Evolutionary conservation across 2,888 invertebrate genomes (phyloP).

Genomic region (Melanophora roralis): DNA sequence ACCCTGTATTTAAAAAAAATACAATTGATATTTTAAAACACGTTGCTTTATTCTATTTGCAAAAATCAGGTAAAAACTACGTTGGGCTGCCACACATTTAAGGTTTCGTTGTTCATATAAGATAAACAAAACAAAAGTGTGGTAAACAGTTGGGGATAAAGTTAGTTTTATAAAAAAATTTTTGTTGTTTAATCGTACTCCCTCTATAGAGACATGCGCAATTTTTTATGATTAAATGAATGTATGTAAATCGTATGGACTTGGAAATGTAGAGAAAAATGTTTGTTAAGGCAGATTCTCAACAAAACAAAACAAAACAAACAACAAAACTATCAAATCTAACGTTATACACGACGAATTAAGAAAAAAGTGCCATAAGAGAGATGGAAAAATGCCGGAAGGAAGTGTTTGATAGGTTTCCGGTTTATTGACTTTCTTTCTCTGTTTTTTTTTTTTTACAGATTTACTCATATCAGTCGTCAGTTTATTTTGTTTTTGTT

Average conservation of each 20-base stretch:
- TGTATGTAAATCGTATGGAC: background rate
- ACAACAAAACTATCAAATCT: constrained; percentile 38
- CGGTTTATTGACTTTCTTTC: constrained; percentile 64
- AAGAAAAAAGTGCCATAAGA: background rate
- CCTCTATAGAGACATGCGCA: constrained; percentile 39
- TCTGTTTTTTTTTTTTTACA: constrained; percentile 36
- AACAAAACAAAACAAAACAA: background rate
- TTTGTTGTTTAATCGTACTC: constrained; percentile 12
- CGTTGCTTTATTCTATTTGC: constrained; percentile 42
- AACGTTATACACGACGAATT: background rate
- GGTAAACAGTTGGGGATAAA: constrained; percentile 31
- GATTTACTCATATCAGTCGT: constrained; percentile 24
- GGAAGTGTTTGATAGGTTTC: constrained; percentile 62
- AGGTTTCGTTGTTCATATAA: constrained; percentile 54
- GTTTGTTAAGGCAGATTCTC: background rate
- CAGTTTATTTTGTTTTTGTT: constrained; percentile 34
- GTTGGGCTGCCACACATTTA: constrained; percentile 38
- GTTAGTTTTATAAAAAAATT: constrained; percentile 10
- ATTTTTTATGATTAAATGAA: background rate
- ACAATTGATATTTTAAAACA: constrained; percentile 33
- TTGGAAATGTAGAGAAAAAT: constrained; percentile 43
- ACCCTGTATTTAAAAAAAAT: constrained; percentile 15
- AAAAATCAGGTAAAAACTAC: constrained; percentile 15
- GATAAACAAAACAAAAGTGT: background rate
- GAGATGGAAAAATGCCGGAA: constrained; percentile 54